These are phyloP conservation scores for Recurvirostra avosetta DNA, from an alignment of 2,113 vertebrate species.

Conservation along the genomic window DNA sequence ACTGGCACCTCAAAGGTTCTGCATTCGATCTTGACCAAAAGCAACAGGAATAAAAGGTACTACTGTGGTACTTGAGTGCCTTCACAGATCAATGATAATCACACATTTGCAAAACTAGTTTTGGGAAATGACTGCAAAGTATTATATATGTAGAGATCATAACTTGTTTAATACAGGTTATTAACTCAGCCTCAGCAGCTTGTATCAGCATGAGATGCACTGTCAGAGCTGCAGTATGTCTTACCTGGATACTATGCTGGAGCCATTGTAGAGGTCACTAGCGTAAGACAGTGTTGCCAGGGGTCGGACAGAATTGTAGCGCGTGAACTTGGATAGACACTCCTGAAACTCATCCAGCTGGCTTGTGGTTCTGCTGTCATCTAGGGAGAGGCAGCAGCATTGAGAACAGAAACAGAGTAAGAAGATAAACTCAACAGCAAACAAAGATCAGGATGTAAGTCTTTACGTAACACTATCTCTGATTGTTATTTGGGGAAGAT, in stretches of 20 bases:
- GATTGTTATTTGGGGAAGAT: not conserved
- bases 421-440: not conserved
- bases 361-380: slow-evolving; percentile 92
- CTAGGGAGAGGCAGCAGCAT: slow-evolving; percentile 64
- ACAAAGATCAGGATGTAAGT: not conserved
- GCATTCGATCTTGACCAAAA: not conserved
- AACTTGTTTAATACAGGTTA: not conserved
- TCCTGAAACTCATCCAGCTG: slow-evolving; percentile 99
- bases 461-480: not conserved
- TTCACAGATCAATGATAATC: rapidly evolving
- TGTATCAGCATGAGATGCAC: rapidly evolving
- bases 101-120: rapidly evolving
- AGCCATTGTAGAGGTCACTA: slow-evolving; percentile 98
- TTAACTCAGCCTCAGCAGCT: not conserved
- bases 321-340: slow-evolving; percentile 96
- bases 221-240: not conserved
- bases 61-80: not conserved
- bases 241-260: slow-evolving; percentile 98
- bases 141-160: not conserved
- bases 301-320: slow-evolving; percentile 95
- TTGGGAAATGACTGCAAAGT: not conserved
- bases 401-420: not conserved
- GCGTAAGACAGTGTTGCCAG: slow-evolving; percentile 95
- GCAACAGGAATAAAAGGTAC: not conserved
- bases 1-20: not conserved